These are phyloP conservation scores for Peromyscus californicus DNA, from an alignment of 2,113 vertebrate genomes.

Conservation along the genomic window DNA sequence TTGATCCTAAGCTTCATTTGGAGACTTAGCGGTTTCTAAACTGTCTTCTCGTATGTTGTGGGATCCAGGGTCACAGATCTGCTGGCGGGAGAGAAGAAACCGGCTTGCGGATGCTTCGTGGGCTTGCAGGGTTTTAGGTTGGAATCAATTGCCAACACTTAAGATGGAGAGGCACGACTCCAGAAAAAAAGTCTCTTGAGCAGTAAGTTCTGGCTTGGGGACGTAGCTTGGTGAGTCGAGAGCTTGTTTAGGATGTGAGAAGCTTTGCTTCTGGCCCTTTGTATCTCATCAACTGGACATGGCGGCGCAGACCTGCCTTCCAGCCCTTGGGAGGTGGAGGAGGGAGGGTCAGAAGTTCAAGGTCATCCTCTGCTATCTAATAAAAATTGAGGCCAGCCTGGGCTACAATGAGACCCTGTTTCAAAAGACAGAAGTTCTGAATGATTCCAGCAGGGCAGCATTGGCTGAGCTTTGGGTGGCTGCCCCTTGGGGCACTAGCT, in stretches of 20 bases:
- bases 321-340: neutral
- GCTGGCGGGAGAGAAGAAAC: neutral
- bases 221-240: neutral
- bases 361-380: neutral
- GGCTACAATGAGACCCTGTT: no score
- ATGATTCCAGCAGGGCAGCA: neutral
- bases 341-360: neutral
- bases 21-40: neutral
- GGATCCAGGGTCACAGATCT: neutral
- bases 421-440: neutral
- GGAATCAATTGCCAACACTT: neutral
- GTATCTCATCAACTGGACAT: neutral
- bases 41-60: neutral
- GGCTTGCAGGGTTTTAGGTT: neutral
- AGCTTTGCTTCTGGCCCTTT: neutral
- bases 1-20: neutral
- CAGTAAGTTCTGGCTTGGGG: neutral
- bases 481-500: fast-evolving
- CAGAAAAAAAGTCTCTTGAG: neutral
- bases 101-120: neutral
- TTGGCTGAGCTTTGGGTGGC: neutral
- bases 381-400: neutral
- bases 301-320: neutral
- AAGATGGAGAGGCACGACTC: neutral
- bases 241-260: no score